Evolutionary conservation across 2,797 vertebrate species (phyloP), one percentile per base, ranked within the genome.

Genomic region (Pseudochaenichthys georgianus): DNA sequence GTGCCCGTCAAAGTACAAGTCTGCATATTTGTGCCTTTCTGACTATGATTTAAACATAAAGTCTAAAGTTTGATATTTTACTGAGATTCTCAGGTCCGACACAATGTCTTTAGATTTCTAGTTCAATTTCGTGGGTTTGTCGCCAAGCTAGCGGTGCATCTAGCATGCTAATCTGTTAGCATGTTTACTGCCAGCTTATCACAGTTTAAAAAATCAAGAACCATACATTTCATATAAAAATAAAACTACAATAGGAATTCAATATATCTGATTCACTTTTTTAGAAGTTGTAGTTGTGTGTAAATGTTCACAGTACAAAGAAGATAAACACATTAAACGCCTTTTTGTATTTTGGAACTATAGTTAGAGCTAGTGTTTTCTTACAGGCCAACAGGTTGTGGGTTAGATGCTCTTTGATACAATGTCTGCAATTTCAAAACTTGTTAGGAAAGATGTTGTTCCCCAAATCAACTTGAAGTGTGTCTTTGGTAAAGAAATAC

Each of bases 1-100:
- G 52, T 34, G 42, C 31, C 6, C 5, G 11, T 11, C 21, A 58
- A 50, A 76, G 57, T 8, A 59, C 10, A 17, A 21, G 11, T 8
- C 16, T 54, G 57, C 69, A n/a, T 59, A 16, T 67, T 34, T 59
- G 13, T 64, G 13, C 34, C 19, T 80, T 64, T 70, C 19, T 54
- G 3, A 55, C 52, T 67, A 38, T 53, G 45, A 69, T 55, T n/a
- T 23, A 47, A 9, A 17, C 31, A 2, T 60, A 47, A 28, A 5
- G 9, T 17, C 23, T 60, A 47, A 28, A 9, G 9, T 17, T 38
- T 17, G 0, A 42, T 31, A 47, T 62, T 52, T 45, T 17, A 12
- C 9, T 2, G 11, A n/a, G 10, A 19, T 19, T 19, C 21, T 50
- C 0, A n/a, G 28, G 4, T 38, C 42, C 17, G 31, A 59, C 9